phyloP scores from a whole-genome alignment of 2,888 invertebrate genomes.

The Brachylomia viminalis region DNA sequence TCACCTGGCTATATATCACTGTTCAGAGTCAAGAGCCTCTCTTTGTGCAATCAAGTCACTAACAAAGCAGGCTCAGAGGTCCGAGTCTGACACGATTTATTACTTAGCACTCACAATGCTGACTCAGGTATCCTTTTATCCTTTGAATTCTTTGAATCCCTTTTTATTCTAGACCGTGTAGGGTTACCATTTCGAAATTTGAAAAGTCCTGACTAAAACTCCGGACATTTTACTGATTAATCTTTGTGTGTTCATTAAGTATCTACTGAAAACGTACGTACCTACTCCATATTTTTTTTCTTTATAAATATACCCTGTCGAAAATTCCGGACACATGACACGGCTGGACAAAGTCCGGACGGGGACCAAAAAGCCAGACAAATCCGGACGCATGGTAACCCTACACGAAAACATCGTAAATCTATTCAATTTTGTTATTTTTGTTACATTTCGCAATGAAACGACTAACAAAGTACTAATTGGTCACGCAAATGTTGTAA shows the following conservation, averaged over 20 bases:
- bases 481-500: slow-evolving; percentile 68
- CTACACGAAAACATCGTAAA: slow-evolving; percentile 5
- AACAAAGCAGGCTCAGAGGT: slow-evolving; percentile 44
- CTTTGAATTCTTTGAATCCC: slow-evolving; percentile 8
- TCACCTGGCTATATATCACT: slow-evolving; percentile 39
- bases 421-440: slow-evolving; percentile 34
- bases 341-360: not conserved
- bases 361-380: not conserved
- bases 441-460: slow-evolving; percentile 56
- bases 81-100: slow-evolving; percentile 51
- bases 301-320: not conserved
- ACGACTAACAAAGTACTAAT: slow-evolving; percentile 60
- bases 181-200: not conserved
- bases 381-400: not conserved
- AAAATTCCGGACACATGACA: not conserved
- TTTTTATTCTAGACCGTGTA: slow-evolving; percentile 17
- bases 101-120: slow-evolving; percentile 36
- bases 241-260: not conserved
- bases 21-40: slow-evolving; percentile 31
- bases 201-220: not conserved
- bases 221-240: not conserved
- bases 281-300: too few relatives aligned
- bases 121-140: slow-evolving; percentile 45
- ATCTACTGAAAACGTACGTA: too few relatives aligned
- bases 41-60: slow-evolving; percentile 41